Conservation (phyloP, 2,888 invertebrate genomes). For the Calameuta pallipes region DNA sequence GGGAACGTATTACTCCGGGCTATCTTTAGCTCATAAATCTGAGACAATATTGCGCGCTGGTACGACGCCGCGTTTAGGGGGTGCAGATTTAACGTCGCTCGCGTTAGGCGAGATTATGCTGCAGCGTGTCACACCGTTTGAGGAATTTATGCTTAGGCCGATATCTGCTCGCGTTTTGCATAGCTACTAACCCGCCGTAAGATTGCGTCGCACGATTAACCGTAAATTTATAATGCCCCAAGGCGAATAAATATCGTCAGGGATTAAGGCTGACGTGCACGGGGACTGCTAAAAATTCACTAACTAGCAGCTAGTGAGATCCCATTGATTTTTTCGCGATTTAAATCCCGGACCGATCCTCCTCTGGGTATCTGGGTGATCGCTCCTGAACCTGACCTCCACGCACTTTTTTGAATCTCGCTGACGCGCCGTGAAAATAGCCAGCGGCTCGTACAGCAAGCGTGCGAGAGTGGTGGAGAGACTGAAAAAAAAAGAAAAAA, state of each 20-base stretch:
- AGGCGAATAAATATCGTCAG: conserved; percentile 35
- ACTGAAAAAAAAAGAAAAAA: background rate
- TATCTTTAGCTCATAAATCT: conserved; percentile 55
- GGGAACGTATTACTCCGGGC: conserved; percentile 48
- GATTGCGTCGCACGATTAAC: conserved; percentile 45
- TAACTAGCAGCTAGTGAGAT: background rate
- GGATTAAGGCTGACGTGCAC: conserved; percentile 19
- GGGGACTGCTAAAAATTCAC: background rate
- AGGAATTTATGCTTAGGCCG: conserved; percentile 65
- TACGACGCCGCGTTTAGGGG: conserved; percentile 38
- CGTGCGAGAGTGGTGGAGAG: background rate
- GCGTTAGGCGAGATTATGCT: conserved; percentile 56
- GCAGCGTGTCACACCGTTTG: conserved; percentile 59
- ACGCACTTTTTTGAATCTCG: background rate
- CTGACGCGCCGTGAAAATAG: background rate
- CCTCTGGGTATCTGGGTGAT: background rate
- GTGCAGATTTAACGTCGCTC: conserved; percentile 48
- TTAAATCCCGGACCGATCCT: background rate
- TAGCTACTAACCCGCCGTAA: conserved; percentile 41
- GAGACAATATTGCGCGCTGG: conserved; percentile 52
- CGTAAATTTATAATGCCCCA: conserved; percentile 43
- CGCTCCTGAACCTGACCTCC: background rate
- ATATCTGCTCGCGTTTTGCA: conserved; percentile 59
- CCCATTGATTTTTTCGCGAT: background rate
- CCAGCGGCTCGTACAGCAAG: background rate